Conservation (phyloP, 92 coral and sea anemone species). For the Palythoa caribaeorum region DNA sequence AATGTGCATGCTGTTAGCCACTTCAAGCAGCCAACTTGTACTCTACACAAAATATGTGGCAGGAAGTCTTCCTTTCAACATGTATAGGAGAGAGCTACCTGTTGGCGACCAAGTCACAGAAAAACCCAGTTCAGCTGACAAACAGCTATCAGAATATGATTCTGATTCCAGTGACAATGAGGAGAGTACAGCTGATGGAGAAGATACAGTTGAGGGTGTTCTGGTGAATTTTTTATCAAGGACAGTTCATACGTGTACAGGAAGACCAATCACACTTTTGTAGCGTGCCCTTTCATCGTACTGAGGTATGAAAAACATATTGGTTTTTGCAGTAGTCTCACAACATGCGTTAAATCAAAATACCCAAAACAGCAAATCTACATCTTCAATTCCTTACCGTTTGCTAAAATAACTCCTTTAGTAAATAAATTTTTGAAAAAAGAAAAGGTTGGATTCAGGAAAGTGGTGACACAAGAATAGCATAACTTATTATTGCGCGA, state of each 20-base stretch:
- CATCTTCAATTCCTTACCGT: constrained; percentile 12
- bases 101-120: neutral
- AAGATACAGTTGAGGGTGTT: constrained; percentile 27
- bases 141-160: neutral
- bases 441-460: too few relatives aligned
- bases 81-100: neutral
- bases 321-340: constrained; percentile 31
- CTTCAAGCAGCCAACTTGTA: too few relatives aligned
- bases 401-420: neutral
- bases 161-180: neutral
- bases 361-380: constrained; percentile 35
- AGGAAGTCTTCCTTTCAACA: neutral
- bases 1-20: neutral
- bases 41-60: neutral
- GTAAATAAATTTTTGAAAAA: too few relatives aligned
- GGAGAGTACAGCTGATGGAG: constrained; percentile 1
- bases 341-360: constrained; percentile 32
- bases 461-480: too few relatives aligned
- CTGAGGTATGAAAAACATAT: constrained; percentile 42
- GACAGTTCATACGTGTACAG: too few relatives aligned
- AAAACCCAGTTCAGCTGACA: neutral
- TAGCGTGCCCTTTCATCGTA: constrained; percentile 53
- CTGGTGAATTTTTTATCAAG: constrained; percentile 23
- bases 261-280: neutral
- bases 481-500: too few relatives aligned